Conservation (phyloP, 2,797 vertebrate genomes). For the Sandelia bainsii region DNA sequence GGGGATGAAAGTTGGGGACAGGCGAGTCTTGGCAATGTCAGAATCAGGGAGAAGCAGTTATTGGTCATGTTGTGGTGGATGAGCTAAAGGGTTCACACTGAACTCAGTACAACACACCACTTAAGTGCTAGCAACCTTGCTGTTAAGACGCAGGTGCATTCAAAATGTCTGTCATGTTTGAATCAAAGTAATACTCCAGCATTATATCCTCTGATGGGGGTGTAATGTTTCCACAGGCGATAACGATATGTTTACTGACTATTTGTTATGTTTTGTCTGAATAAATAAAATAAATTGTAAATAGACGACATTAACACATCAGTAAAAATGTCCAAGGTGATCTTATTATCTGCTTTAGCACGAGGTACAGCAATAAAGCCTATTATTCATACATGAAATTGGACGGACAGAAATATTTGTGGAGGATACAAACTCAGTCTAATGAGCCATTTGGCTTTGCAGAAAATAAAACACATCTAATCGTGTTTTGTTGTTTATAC, state of each 20-base stretch:
- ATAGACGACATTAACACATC: conserved; percentile 4
- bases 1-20: conserved; percentile 65
- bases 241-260: not conserved
- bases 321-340: conserved; percentile 16
- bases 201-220: not conserved
- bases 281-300: not conserved
- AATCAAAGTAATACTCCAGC: not conserved
- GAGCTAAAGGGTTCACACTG: conserved; percentile 24
- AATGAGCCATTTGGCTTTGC: conserved; percentile 58
- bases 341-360: conserved; percentile 26
- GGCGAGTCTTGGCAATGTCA: conserved; percentile 49
- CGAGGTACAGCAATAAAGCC: conserved; percentile 18
- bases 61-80: conserved; percentile 11
- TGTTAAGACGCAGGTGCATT: not conserved
- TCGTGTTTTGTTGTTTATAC: conserved; percentile 61
- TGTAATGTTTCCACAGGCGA: too few relatives aligned
- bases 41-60: conserved; percentile 24
- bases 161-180: not conserved
- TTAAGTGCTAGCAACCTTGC: not conserved
- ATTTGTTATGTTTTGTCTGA: conserved; percentile 6
- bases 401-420: conserved; percentile 28
- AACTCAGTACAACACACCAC: not conserved
- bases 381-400: conserved; percentile 36
- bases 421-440: conserved; percentile 37
- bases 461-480: conserved; percentile 44